These are phyloP conservation scores for Catharus minimus DNA, from an alignment of 2,113 vertebrate genomes.

Conservation along the genomic window DNA sequence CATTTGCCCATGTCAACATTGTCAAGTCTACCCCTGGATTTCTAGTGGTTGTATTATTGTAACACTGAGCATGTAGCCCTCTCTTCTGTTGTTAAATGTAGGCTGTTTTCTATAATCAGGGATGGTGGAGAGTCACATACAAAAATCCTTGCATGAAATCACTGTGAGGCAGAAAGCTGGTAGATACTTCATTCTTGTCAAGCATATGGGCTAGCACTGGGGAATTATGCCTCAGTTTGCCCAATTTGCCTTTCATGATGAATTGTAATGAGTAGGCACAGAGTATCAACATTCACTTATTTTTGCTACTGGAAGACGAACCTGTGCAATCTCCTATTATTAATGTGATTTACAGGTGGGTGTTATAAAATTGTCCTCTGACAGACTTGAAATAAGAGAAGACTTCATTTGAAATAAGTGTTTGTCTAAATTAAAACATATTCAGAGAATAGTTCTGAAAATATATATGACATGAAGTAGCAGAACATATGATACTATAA, in stretches of 20 bases:
- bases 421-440: not conserved
- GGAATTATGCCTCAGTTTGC: not conserved
- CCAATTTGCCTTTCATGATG: not conserved
- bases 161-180: not conserved
- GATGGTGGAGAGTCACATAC: not conserved
- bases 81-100: not conserved
- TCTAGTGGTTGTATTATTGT: not conserved
- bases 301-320: not conserved
- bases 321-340: not conserved
- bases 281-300: not conserved
- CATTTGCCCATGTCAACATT: not conserved
- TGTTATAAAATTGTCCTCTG: not conserved
- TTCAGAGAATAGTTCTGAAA: not conserved
- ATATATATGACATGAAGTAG: not conserved
- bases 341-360: not conserved
- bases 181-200: not conserved
- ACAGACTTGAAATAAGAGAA: not conserved
- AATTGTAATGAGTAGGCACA: not conserved
- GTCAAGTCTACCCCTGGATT: not conserved
- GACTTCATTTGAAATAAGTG: not conserved
- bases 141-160: not conserved
- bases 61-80: not conserved
- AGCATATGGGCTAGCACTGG: not conserved
- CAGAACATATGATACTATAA: not conserved
- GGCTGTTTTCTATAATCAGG: not conserved